Evolutionary conservation across 2,888 invertebrate species (phyloP).

Genomic region (Masnerella sp.): DNA sequence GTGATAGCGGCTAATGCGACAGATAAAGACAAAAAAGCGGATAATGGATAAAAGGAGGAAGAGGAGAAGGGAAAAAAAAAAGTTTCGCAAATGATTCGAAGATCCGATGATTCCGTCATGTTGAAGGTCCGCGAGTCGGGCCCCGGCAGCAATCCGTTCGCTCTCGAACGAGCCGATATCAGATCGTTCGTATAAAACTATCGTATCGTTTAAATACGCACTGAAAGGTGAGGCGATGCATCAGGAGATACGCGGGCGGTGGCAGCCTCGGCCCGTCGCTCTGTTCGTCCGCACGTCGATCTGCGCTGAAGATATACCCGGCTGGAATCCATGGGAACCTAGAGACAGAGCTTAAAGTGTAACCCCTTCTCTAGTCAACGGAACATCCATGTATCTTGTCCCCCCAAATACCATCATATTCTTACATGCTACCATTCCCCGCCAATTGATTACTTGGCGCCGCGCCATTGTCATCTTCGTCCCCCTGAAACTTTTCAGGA

Average conservation of each 20-base stretch:
- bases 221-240: constrained; percentile 78
- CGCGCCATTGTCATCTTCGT: too few relatives aligned
- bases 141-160: constrained; percentile 68
- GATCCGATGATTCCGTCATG: constrained; percentile 70
- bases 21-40: constrained; percentile 55
- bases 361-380: constrained; percentile 66
- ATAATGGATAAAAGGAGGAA: constrained; percentile 52
- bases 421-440: too few relatives aligned
- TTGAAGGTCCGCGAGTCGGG: constrained; percentile 65
- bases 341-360: constrained; percentile 73
- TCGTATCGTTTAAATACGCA: constrained; percentile 78
- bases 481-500: too few relatives aligned
- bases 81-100: constrained; percentile 64
- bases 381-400: constrained; percentile 32
- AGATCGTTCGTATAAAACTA: constrained; percentile 78
- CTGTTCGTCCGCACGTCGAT: constrained; percentile 66
- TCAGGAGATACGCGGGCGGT: constrained; percentile 77
- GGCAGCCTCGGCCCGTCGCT: constrained; percentile 73
- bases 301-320: constrained; percentile 76
- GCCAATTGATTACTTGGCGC: too few relatives aligned
- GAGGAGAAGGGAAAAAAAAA: constrained; percentile 36
- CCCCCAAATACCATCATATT: too few relatives aligned
- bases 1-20: constrained; percentile 50
- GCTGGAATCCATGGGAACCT: constrained; percentile 78
- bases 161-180: constrained; percentile 74